These are phyloP conservation scores for Aspidoscelis tigris DNA, from an alignment of 2,113 vertebrate genomes.

Conservation along the genomic window DNA sequence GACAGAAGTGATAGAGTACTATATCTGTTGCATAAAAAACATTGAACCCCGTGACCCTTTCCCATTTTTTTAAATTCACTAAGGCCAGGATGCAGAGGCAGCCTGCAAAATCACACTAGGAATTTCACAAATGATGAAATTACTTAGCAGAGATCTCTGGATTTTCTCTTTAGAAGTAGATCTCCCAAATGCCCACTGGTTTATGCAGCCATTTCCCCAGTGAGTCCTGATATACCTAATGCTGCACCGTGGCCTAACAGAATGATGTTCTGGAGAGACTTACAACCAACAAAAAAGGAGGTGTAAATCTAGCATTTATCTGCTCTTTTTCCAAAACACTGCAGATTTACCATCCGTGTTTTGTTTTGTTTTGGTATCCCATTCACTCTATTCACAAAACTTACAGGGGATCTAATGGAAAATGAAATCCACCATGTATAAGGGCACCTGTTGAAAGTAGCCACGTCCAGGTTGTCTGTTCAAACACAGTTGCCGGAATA, in stretches of 20 bases:
- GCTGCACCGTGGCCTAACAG: neutral
- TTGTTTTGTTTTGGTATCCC: neutral
- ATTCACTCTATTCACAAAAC: neutral
- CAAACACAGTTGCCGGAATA: neutral
- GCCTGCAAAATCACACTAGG: too few species aligned
- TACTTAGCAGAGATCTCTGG: too few species aligned
- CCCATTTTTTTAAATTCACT: too few species aligned
- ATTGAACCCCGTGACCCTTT: too few species aligned
- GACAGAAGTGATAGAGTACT: too few species aligned
- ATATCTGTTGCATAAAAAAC: too few species aligned
- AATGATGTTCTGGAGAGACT: too few species aligned
- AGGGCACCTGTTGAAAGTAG: neutral
- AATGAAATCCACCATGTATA: neutral
- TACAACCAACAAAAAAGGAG: too few species aligned
- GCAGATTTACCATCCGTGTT: neutral
- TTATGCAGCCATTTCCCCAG: neutral
- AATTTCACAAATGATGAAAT: too few species aligned
- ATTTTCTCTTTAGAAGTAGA: too few species aligned
- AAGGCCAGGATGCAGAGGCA: too few species aligned
- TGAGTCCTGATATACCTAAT: neutral
- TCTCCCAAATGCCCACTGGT: neutral
- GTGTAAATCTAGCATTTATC: too few species aligned
- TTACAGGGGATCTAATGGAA: neutral
- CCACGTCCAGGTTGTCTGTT: neutral
- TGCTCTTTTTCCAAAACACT: accelerated